Evolutionary conservation across 2,113 vertebrate species (phyloP), one percentile per base, ranked within the genome.

Genomic region (Numida meleagris): DNA sequence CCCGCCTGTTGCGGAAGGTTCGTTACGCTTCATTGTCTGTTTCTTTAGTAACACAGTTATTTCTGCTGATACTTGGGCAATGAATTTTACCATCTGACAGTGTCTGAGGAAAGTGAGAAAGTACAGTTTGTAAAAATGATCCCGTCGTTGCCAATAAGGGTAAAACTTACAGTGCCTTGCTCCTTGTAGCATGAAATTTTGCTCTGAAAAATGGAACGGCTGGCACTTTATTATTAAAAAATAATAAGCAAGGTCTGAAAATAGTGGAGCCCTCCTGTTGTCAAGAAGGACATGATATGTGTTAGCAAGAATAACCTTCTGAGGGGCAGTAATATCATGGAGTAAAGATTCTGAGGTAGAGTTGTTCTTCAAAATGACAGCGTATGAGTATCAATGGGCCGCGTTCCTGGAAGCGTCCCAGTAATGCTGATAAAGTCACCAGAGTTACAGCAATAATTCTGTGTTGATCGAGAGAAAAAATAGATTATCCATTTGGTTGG

Each of bases 21-120:
- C 24, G 1, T 81, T 86, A 50, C 25, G 34, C 38, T 91, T 40
- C 70, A 50, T 48, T 66, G 10, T 67, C 89, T 82, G 53, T 76
- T 86, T 33, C 94, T 91, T 88, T 36, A 92, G 63, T 68, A 42
- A 57, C 58, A 40, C 68, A 91, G 74, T 83, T 90, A 48, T 82
- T 80, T 82, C 79, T 85, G 51, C 31, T 90, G 48, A 46, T 75
- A 85, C 40, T 94, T 81, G 53, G 86, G 74, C 77, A 75, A 63
- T 73, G 80, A 71, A 21, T 82, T 87, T 95, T 90, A 36, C 82
- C 63, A 33, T 65, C 65, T 94, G 92, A 74, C 50, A 33, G 29
- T 38, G 12, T 42, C 65, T 93, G 82, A 50, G 55, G 55, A 68
- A 85, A 78, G 42, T 31, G 23, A 75, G 82, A 82, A 86, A 71